A percentile compares a stretch with the other conserved stretches of the same genome.
phyloP scores from a whole-genome alignment of 2,888 invertebrate genomes.

The Nipponacmea schrenckii region DNA sequence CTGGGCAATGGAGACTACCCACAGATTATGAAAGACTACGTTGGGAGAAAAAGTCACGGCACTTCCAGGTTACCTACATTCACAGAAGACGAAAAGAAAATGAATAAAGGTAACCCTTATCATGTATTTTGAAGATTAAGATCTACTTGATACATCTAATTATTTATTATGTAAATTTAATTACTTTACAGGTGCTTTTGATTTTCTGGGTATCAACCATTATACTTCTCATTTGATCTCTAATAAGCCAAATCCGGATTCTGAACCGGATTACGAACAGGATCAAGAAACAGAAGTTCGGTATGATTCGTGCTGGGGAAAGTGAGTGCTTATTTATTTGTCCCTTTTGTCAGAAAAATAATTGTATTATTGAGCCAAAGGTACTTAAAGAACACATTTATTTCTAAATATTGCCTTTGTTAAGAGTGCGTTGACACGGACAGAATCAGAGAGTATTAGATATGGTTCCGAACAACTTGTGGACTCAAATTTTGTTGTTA shows the following conservation, averaged over 20 bases:
- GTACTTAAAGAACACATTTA: too few relatives aligned
- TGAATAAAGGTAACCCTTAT: slow-evolving; percentile 44
- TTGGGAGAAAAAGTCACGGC: slow-evolving; percentile 44
- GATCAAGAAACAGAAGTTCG: slow-evolving; percentile 34
- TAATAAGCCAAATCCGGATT: slow-evolving; percentile 23
- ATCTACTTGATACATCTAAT: too few relatives aligned
- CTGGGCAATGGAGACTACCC: slow-evolving; percentile 71
- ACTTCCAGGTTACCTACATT: slow-evolving; percentile 57
- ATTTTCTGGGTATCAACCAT: slow-evolving; percentile 81
- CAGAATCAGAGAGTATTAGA: too few relatives aligned
- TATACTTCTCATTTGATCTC: slow-evolving; percentile 71
- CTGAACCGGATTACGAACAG: slow-evolving; percentile 26
- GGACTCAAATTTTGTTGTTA: too few relatives aligned
- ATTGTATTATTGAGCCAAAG: too few relatives aligned
- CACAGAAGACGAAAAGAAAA: slow-evolving; percentile 52
- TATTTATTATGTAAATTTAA: too few relatives aligned
- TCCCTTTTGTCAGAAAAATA: too few relatives aligned
- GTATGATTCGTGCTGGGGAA: slow-evolving; percentile 31
- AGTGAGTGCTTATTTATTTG: slow-evolving; percentile 13
- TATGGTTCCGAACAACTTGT: too few relatives aligned
- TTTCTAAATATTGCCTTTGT: too few relatives aligned
- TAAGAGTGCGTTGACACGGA: too few relatives aligned
- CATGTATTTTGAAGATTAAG: too few relatives aligned
- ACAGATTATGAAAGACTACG: slow-evolving; percentile 51
- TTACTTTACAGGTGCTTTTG: slow-evolving; percentile 71